Base-by-base conservation (phyloP, 2,888 invertebrate species). In the Athalia rosae region DNA sequence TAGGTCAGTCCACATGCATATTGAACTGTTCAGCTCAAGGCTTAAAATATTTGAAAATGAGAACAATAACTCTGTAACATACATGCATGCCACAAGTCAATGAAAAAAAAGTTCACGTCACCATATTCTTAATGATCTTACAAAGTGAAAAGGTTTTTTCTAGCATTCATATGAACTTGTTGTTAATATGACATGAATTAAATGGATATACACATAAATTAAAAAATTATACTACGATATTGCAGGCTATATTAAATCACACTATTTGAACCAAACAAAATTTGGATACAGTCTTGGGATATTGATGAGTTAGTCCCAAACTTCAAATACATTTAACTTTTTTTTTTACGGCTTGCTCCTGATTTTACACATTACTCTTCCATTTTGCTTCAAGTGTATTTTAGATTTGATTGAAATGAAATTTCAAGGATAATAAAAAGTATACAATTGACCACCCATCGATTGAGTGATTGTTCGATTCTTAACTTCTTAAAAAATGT, bases 281-380 rank as follows among this genome's bases (percentile, higher is more conserved):
- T 9, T 50, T 11, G 7, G 11, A 11, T 50, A 11, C 50, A 50
- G 8, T 28, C 28, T 28, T 28, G 28, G 28, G 28, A 28, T 28
- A 28, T 28, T 28, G 28, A 28, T 28, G 28, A 45, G 45, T 63
- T 64, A 47, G 4, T 28, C 11, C 47, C 28, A 15, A 67, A 67
- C 15, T 67, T 53, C 7, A 28, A 48, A 66, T 48, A 63, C 4
- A 63, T 6, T n/a, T 28, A 53, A 48, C 50, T 13, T 45, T 43
- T 13, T 45, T 43, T n/a, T 9, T 15, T 4, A 13, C 45, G 15
- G 4, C 48, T 45, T 61, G 28, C 48, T 61, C 47, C 73, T 45
- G 61, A 74, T 74, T 61, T 74, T 74, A 74, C 61, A 74, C 59
- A 61, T 61, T 15, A 74, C 73, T 73, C 73, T 59, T 61, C n/a